These are phyloP conservation scores for Austrofundulus limnaeus DNA, from an alignment of 2,113 vertebrate genomes.

Conservation along the genomic window DNA sequence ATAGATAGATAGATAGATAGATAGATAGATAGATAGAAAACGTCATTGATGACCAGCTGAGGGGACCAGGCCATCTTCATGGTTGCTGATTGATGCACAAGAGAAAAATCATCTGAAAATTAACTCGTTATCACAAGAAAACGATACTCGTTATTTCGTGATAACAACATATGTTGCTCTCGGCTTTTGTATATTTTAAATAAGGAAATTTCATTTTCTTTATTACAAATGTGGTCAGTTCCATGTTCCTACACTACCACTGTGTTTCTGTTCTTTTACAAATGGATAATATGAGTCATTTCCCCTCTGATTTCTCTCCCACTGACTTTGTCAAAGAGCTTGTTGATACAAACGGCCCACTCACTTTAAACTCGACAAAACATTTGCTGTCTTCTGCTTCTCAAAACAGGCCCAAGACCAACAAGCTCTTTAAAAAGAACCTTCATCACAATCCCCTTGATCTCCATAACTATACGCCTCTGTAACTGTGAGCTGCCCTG, in stretches of 20 bases:
- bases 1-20: no score
- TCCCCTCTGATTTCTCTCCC: conserved; percentile 51
- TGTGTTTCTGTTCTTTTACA: conserved; percentile 33
- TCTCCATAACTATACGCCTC: conserved; percentile 41
- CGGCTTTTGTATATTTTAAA: no score
- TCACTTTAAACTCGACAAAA: conserved; percentile 56
- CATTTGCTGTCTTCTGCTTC: conserved; percentile 54
- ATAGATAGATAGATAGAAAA: no score
- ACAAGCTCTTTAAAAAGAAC: conserved; percentile 16
- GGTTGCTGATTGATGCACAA: no score
- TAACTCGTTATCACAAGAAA: no score
- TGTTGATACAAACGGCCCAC: conserved; percentile 56
- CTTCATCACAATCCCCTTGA: conserved; percentile 25
- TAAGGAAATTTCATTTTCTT: background rate
- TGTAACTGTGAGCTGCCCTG: conserved; percentile 10
- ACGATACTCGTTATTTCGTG: no score
- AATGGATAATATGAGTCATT: conserved; percentile 58
- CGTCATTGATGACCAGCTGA: no score
- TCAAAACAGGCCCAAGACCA: conserved; percentile 26
- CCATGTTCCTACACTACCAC: conserved; percentile 35
- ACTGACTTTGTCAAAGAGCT: conserved; percentile 61
- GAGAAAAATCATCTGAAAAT: no score
- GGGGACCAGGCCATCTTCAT: no score
- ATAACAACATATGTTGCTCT: no score
- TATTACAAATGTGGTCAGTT: background rate